Conservation (phyloP, 2,888 invertebrate genomes). For the Drosophila histrio region DNA sequence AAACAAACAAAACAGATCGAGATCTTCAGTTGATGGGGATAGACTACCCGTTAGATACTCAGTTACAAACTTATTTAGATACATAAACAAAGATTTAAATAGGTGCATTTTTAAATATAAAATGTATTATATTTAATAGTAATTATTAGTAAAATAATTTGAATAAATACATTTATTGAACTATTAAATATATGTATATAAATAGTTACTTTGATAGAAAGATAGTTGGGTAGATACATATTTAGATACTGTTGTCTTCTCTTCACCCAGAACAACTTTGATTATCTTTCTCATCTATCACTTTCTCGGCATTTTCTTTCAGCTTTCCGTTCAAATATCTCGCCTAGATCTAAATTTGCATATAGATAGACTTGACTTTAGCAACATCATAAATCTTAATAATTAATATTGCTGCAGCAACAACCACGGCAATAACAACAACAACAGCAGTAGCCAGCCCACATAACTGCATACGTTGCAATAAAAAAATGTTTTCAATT, state of each 20-base stretch:
- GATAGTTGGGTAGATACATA: background rate
- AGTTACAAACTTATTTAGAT: too few relatives aligned
- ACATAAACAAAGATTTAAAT: background rate
- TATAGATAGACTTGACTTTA: slow-evolving; percentile 50
- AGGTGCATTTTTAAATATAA: background rate
- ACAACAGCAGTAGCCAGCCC: slow-evolving; percentile 39
- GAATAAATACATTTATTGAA: too few relatives aligned
- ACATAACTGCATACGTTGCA: slow-evolving; percentile 28
- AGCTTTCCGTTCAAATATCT: background rate
- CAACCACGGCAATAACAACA: slow-evolving; percentile 2
- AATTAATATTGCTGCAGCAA: slow-evolving; percentile 53
- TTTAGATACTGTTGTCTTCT: background rate
- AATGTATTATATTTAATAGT: too few relatives aligned
- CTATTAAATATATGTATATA: background rate
- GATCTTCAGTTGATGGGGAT: too few relatives aligned
- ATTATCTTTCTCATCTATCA: background rate
- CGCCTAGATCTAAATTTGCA: slow-evolving; percentile 50
- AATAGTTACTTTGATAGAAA: background rate
- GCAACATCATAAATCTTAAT: slow-evolving; percentile 61
- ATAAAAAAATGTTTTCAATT: slow-evolving; percentile 55
- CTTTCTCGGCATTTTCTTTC: slow-evolving; percentile 28
- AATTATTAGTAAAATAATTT: too few relatives aligned
- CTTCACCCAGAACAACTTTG: background rate
- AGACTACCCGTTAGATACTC: too few relatives aligned
- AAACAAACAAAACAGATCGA: background rate